Evolutionary conservation across 2,113 vertebrate genomes (phyloP), one percentile per base, ranked within the genome.

Genomic region (Xiphophorus couchianus): DNA sequence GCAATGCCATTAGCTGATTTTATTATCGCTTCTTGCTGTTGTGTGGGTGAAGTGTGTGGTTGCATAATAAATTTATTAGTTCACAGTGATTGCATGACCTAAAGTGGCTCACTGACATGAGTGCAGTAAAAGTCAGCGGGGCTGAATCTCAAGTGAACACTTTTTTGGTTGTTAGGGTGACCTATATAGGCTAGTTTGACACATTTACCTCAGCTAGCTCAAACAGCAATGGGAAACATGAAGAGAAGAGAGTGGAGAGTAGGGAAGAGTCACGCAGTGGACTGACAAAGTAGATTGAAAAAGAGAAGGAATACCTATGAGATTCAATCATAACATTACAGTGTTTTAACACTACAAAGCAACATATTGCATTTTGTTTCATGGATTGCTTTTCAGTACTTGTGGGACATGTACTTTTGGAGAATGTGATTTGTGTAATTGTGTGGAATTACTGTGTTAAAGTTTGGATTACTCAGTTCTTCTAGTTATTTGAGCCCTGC

Each of bases 121-220:
- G 80, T 71, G 73, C 72, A 82, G 85, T 83, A 27, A 74, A 82
- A 86, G 73, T 82, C 84, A 62, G 74, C 75, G 3, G 12, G 31
- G 51, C 74, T 78, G 33, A 82, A 73, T 86, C 86, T 75, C 65
- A 65, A 76, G 84, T 76, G 77, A 86, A 69, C 75, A 70, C 65
- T 80, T 69, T 42, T 76, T 31, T 10, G 61, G 77, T 84, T 78
- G 86, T 83, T 82, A 77, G 74, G 76, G 73, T 83, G 82, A 86
- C 84, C 85, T 87, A 90, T 87, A 91, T 86, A 89, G 82, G 66
- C 65, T 81, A 81, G 82, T 89, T 86, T 88, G 88, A 83, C 88
- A 90, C 73, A 74, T 85, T 91, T 89, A 89, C 86, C 88, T 92
- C 84, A 76, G 66, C 66, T 86, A 84, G 72, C 85, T 78, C 72